Evolutionary conservation across 2,113 vertebrate genomes (phyloP), one percentile per base, ranked within the genome.

Genomic region (Stigmatopora argus): DNA sequence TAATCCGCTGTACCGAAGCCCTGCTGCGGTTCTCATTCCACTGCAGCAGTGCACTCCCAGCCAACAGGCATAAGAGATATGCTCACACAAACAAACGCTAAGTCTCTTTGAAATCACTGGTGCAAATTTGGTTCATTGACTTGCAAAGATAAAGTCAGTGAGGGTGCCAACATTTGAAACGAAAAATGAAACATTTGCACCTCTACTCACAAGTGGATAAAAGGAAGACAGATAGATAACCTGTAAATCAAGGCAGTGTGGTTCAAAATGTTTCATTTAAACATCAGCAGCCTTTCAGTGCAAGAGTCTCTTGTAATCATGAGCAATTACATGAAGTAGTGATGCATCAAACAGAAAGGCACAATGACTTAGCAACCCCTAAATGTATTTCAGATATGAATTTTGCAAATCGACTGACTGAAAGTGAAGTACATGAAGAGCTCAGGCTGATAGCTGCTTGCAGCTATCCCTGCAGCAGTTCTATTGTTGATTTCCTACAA

Each of bases 11-110:
- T 74, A 74, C 52, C 65, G 78, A 71, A 81, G 69, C 75, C 85
- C 81, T 74, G 72, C 80, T 86, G 84, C 46, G 64, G 45, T 73
- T 57, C 75, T 75, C 65, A 55, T 78, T 83, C 69, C 66, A 75
- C 78, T 82, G 86, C 86, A 87, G 82, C 79, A 65, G 46, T 45
- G 74, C 77, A 80, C 56, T 73, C 63, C 19, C 68, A 78, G 67
- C 75, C 76, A 74, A 72, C 67, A 72, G 65, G 55, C 78, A 71
- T 45, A 48, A 56, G 56, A 69, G 52, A 76, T 59, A 57, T 47
- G 57, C 47, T 60, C 53, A 64, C 52, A 66, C 62, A 66, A 58
- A 71, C 49, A 52, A 48, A 21, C 46, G 41, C 72, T 57, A 61
- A 75, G 57, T 58, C 63, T 48, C 71, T 78, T 59, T 64, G 52